Evolutionary conservation across 2,113 vertebrate species (phyloP), one percentile per base, ranked within the genome.

Genomic region (Symphodus melops): DNA sequence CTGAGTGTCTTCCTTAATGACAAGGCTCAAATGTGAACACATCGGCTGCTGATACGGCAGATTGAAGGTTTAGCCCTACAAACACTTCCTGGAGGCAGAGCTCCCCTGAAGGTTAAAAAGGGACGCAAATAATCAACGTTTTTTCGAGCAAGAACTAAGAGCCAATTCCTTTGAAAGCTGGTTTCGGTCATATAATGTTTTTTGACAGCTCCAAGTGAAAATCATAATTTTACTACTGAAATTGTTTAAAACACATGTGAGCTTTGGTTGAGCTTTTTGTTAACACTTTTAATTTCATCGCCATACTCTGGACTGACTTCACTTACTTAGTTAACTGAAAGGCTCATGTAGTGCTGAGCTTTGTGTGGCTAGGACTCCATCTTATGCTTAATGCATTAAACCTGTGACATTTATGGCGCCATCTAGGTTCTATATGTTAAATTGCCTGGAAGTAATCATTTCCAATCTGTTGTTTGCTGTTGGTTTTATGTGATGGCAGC

Each of bases 371-470:
- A 14, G 1, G 21, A 11, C 17, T 44, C 12, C 23, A 36, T 16
- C 49, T 68, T 11, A 8, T 44, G 51, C 60, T 39, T 37, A 65
- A 68, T 59, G 19, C 20, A 52, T 69, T 17, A 77, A 66, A 64
- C 23, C 25, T 60, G 36, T 59, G 76, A 82, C 79, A 75, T 70
- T 72, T 59, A 36, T 28, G 14, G 74, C 9, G 25, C n/a, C 28
- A 33, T 33, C 3, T 5, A 33, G 28, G 4, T 33, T 3, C 28
- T 33, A 5, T 33, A 3, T 13, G 60, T 53, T 48, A 64, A 69
- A 86, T 69, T 67, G 49, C 80, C 51, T 66, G 58, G 41, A 70
- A 70, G 60, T 55, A 53, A 79, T 71, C 9, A 52, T 79, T 82
- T 66, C n/a, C 49, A 17, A 23, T 69, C 59, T 60, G n/a, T 69